These are phyloP conservation scores for Leptobrachium ailaonicum DNA, from an alignment of 2,113 vertebrate genomes.

Conservation along the genomic window DNA sequence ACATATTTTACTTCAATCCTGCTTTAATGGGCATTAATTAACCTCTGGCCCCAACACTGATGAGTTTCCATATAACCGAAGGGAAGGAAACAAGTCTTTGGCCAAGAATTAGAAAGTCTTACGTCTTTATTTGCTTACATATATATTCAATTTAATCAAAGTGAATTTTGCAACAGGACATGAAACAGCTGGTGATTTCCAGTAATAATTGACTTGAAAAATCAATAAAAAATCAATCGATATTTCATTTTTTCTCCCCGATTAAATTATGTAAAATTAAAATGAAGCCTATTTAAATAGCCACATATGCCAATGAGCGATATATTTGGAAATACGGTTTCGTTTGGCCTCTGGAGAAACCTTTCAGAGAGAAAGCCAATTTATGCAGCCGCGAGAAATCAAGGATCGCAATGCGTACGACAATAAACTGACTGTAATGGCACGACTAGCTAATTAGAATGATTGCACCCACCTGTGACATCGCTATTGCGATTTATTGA, in stretches of 20 bases:
- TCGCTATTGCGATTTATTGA: constrained; percentile 22
- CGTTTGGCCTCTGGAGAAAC: not conserved
- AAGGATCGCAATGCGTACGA: constrained; percentile 3
- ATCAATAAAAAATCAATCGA: not conserved
- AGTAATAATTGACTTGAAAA: not conserved
- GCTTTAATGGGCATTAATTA: too few relatives aligned
- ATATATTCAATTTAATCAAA: not conserved
- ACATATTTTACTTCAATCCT: too few relatives aligned
- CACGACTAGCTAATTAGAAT: constrained; percentile 3
- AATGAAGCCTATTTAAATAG: not conserved
- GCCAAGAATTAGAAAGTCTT: too few relatives aligned
- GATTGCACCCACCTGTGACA: constrained; percentile 46
- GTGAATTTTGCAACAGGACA: not conserved
- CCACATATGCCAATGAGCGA: not conserved
- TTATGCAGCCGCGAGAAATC: constrained; percentile 10
- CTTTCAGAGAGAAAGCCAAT: constrained; percentile 10
- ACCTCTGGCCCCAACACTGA: too few relatives aligned
- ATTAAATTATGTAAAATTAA: not conserved
- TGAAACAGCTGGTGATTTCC: not conserved
- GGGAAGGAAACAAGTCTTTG: too few relatives aligned
- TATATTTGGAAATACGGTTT: not conserved
- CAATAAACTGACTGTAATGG: constrained; percentile 18
- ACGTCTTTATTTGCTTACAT: not conserved
- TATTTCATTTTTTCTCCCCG: not conserved
- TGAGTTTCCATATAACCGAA: too few relatives aligned